Evolutionary conservation across 1,140 invertebrate genomes (phyloP).

Genomic region (Caenorhabditis inopinata): DNA sequence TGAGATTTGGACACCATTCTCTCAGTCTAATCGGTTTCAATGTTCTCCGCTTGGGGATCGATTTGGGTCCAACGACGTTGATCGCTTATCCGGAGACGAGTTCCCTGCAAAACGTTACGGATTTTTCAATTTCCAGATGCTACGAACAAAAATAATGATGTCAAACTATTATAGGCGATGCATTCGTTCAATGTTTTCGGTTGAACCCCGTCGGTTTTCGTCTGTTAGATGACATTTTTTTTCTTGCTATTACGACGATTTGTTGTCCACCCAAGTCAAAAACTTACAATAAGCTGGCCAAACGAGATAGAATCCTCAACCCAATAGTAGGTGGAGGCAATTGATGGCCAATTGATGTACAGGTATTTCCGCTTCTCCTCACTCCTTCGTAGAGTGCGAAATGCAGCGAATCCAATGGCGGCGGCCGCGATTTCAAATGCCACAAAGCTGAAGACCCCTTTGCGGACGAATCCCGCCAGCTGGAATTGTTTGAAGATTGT

Average conservation of each 20-base stretch:
- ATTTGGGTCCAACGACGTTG: constrained; percentile 39
- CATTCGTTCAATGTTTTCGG: too few species aligned
- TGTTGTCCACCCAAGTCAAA: background rate
- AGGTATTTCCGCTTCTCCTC: constrained; percentile 44
- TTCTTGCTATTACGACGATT: too few species aligned
- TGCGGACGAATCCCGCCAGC: constrained; percentile 44
- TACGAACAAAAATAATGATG: background rate
- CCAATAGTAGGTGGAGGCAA: constrained; percentile 44
- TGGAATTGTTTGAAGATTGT: too few species aligned
- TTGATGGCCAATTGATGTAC: constrained; percentile 38
- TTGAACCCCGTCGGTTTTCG: too few species aligned
- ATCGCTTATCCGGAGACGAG: constrained; percentile 37
- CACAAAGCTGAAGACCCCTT: constrained; percentile 37
- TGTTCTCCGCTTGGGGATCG: constrained; percentile 10
- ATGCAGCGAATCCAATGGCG: constrained; percentile 35
- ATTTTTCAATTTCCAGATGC: background rate
- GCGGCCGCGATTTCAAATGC: constrained; percentile 41
- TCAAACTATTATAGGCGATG: too few species aligned
- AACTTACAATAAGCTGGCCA: constrained; percentile 36
- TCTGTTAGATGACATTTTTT: too few species aligned
- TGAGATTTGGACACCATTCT: constrained; percentile 40
- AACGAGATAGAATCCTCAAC: constrained; percentile 50
- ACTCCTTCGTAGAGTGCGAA: constrained; percentile 38
- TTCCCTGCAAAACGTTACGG: constrained; percentile 17
- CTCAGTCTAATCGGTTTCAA: background rate